A percentile compares a stretch with the other conserved stretches of the same genome.
These are phyloP conservation scores for Scalopus aquaticus DNA, from an alignment of 2,113 vertebrate genomes.

Conservation along the genomic window DNA sequence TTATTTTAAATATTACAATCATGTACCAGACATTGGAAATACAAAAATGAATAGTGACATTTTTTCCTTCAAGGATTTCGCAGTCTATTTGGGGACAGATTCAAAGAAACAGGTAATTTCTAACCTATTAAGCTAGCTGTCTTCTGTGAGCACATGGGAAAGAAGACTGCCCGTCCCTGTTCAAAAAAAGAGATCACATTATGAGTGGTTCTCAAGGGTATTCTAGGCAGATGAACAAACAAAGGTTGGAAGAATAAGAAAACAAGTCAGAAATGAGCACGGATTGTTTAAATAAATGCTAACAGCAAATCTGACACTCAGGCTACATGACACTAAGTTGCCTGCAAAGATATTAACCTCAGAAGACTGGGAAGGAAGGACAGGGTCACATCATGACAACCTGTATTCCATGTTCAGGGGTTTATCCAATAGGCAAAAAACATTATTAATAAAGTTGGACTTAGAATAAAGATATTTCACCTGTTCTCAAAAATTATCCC, in stretches of 20 bases:
- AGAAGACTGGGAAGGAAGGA: background rate
- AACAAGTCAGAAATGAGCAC: constrained; percentile 3
- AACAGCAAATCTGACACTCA: constrained; percentile 33
- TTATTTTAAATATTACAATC: constrained; percentile 3
- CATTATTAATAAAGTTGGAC: background rate
- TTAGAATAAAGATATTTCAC: background rate
- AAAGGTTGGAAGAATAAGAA: constrained; percentile 49
- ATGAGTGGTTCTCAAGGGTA: background rate
- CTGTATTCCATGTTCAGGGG: background rate
- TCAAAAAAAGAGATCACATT: background rate
- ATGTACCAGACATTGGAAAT: background rate
- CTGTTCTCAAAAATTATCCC: background rate
- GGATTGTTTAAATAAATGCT: constrained; percentile 37
- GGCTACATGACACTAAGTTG: background rate
- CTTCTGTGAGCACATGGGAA: background rate
- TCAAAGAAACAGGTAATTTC: background rate
- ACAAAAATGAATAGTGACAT: constrained; percentile 21
- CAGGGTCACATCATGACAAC: background rate
- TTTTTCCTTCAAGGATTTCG: background rate
- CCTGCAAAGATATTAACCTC: constrained; percentile 24
- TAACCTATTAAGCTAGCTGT: background rate
- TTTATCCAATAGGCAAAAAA: background rate
- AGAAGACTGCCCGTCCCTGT: background rate
- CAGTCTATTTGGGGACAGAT: background rate
- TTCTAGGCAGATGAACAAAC: constrained; percentile 49